Base-by-base conservation (phyloP, 2,888 invertebrate genomes). In the Thymelicus lineola region DNA sequence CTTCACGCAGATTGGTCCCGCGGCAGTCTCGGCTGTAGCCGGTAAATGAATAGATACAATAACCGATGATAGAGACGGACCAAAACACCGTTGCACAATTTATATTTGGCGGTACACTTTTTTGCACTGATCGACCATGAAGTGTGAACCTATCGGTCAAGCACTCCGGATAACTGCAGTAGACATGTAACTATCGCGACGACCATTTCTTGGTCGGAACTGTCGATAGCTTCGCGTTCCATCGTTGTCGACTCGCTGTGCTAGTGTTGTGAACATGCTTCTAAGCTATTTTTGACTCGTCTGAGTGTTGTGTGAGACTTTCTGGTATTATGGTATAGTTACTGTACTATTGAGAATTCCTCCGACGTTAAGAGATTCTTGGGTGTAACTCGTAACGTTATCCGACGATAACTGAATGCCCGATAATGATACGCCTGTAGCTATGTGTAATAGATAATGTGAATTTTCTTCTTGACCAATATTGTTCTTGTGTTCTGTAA, bases 401-500 rank as follows among this genome's bases (percentile, higher is more conserved):
- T 73, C 62, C 65, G 50, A 62, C 66, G 76, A 77, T 77, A 77
- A 76, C 62, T 55, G 66, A 72, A 72, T 70, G 10, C 45, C 58
- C 57, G 72, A 76, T 75, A 72, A 71, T 61, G 71, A 62, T 71
- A 70, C 71, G 72, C 57, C 50, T 71, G 61, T 57, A 66, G 69
- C 61, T 71, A 38, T 7, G 66, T 17, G 48, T 70, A 64, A 45
- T 48, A 70, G 76, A 77, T 76, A 77, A 75, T 20, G 70, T 45
- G 38, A 46, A 53, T 7, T 17, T 50, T 50, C 17, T 17, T 50
- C 48, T 50, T 15, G 48, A 50, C 17, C 48, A 50, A 50, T 50
- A 50, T 50, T 12, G n/a, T 50, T 50, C 48, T 50, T 17, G n/a
- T n/a, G n/a, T n/a, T n/a, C n/a, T n/a, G 48, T 50, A 50, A 50